Percentiles rank a stretch among this genome's conserved stretches.
phyloP scores from a whole-genome alignment of 1,140 invertebrate species.

The Drosophila kanapiae region DNA sequence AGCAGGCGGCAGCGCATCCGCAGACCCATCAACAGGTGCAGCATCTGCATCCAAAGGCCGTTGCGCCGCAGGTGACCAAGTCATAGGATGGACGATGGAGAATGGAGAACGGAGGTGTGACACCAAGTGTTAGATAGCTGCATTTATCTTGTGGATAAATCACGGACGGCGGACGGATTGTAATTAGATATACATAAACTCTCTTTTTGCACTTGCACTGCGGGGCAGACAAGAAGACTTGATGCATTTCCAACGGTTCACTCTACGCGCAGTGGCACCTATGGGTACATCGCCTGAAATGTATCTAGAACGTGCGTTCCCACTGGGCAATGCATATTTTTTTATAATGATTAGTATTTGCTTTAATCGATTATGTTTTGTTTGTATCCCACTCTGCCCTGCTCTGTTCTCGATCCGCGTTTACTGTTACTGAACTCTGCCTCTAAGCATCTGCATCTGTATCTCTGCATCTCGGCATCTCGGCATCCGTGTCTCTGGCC shows the following conservation, averaged over 20 bases:
- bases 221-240: conserved; percentile 49
- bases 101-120: conserved; percentile 23
- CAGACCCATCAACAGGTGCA: conserved; percentile 49
- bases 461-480: conserved; percentile 7
- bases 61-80: conserved; percentile 54
- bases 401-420: conserved; percentile 28
- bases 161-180: conserved; percentile 55
- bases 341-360: conserved; percentile 75
- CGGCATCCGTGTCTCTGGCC: conserved; percentile 26
- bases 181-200: conserved; percentile 71
- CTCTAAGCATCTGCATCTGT: conserved; percentile 13
- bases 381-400: conserved; percentile 36
- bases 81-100: conserved; percentile 46
- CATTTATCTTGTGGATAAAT: conserved; percentile 82
- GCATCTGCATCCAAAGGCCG: conserved; percentile 44
- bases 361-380: conserved; percentile 75
- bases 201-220: conserved; percentile 54
- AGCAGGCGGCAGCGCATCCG: conserved; percentile 38
- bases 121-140: conserved; percentile 52
- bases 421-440: conserved; percentile 62
- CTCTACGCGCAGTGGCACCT: conserved; percentile 68
- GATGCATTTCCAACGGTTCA: conserved; percentile 74
- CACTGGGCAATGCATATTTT: conserved; percentile 48
- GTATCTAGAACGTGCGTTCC: conserved; percentile 72
- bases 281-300: conserved; percentile 68